Conservation (phyloP, 2,888 invertebrate genomes). For the Eueremaeus valkanovi region DNA sequence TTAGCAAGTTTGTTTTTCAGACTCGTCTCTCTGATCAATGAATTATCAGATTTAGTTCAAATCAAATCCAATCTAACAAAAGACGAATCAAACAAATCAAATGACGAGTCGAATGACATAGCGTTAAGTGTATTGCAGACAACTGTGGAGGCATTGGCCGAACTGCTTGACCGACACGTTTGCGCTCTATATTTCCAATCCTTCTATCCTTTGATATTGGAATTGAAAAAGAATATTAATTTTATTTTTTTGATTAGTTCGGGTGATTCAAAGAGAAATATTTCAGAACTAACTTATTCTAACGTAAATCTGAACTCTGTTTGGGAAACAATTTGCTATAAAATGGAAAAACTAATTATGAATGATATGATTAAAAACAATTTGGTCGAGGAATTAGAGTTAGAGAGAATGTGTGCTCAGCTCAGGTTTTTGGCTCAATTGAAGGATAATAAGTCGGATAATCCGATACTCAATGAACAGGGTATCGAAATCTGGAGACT, state of each 20-base stretch:
- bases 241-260: not conserved
- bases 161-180: not conserved
- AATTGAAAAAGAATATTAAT: not conserved
- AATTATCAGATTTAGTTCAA: constrained; percentile 15
- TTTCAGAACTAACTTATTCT: not conserved
- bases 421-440: not conserved
- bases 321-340: constrained; percentile 23
- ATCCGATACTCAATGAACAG: not conserved
- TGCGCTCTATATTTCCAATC: not conserved
- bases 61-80: not conserved
- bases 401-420: not conserved
- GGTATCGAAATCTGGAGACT: not conserved
- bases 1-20: not conserved
- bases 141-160: not conserved
- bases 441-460: not conserved
- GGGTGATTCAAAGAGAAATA: not conserved
- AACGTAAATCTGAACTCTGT: constrained; percentile 23
- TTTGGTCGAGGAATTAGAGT: not conserved
- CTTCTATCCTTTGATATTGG: not conserved
- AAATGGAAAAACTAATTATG: constrained; percentile 15
- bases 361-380: constrained; percentile 22
- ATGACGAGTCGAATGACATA: not conserved
- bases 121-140: not conserved
- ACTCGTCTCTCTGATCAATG: not conserved
- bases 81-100: not conserved